Conservation (phyloP, 2,113 vertebrate genomes). For the Xyrauchen texanus region DNA sequence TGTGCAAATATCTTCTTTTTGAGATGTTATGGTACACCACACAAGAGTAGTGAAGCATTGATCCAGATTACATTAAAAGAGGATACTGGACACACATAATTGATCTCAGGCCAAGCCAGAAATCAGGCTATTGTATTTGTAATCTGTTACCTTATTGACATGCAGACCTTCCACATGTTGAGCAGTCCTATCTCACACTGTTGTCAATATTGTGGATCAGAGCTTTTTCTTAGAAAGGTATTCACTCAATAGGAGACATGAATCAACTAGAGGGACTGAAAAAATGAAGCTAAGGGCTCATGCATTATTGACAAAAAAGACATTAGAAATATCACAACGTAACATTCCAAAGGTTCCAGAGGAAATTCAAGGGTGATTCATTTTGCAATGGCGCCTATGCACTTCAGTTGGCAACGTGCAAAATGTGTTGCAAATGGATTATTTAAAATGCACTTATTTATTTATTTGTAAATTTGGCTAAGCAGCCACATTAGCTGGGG, state of each 20-base stretch:
- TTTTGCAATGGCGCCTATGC: slow-evolving; percentile 18
- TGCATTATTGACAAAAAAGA: slow-evolving; percentile 24
- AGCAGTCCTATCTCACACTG: slow-evolving; percentile 16
- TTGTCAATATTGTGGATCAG: slow-evolving; percentile 12
- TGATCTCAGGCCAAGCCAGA: slow-evolving; percentile 42
- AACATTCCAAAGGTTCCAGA: background rate
- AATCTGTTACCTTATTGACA: slow-evolving; percentile 48
- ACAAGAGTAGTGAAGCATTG: background rate
- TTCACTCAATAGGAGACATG: background rate
- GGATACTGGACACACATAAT: slow-evolving; percentile 2
- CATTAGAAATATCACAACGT: background rate
- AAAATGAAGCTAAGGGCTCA: background rate
- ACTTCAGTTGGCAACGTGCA: slow-evolving; percentile 7
- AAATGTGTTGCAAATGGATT: slow-evolving; percentile 34
- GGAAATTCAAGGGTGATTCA: slow-evolving; percentile 33
- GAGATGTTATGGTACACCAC: background rate
- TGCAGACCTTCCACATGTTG: slow-evolving; percentile 26
- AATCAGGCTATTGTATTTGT: slow-evolving; percentile 28
- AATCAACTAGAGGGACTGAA: background rate
- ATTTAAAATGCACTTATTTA: slow-evolving; percentile 19
- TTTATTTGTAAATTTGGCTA: slow-evolving; percentile 42
- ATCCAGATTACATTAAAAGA: too few species aligned
- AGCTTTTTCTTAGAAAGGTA: slow-evolving; percentile 16
- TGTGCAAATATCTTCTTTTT: slow-evolving; percentile 9
- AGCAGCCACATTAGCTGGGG: slow-evolving; percentile 35